phyloP scores from a whole-genome alignment of 53 echinoderm and acorn worm species.

The Holothuria scabra region DNA sequence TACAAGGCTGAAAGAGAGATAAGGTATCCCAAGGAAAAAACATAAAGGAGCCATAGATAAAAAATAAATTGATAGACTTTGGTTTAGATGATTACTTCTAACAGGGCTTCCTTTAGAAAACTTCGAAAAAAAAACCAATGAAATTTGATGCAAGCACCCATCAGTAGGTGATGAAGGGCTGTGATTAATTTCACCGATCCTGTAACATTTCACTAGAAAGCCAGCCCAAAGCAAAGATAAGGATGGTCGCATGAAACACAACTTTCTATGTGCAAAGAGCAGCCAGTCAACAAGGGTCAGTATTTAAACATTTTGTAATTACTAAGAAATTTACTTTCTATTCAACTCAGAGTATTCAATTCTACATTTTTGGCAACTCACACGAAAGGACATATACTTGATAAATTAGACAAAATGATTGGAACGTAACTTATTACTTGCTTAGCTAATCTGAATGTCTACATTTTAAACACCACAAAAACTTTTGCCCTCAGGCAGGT shows the following conservation, averaged over 20 bases:
- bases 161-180: neutral
- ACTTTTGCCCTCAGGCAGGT: no score
- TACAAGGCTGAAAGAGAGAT: neutral
- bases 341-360: neutral
- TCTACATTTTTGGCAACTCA: no score
- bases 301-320: neutral
- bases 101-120: neutral
- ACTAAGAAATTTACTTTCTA: neutral
- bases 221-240: neutral
- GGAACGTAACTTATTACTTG: no score
- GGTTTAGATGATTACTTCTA: neutral
- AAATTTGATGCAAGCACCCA: conserved; percentile 15
- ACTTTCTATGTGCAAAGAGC: neutral
- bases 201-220: neutral
- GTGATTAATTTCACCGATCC: conserved; percentile 27
- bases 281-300: neutral
- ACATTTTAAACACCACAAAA: no score
- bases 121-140: no score
- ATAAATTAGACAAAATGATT: no score
- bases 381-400: no score
- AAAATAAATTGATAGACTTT: neutral
- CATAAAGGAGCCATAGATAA: no score
- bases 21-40: no score
- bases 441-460: no score
- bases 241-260: neutral